These are phyloP conservation scores for Limnodromus scolopaceus DNA, from an alignment of 2,797 vertebrate genomes.

Conservation along the genomic window DNA sequence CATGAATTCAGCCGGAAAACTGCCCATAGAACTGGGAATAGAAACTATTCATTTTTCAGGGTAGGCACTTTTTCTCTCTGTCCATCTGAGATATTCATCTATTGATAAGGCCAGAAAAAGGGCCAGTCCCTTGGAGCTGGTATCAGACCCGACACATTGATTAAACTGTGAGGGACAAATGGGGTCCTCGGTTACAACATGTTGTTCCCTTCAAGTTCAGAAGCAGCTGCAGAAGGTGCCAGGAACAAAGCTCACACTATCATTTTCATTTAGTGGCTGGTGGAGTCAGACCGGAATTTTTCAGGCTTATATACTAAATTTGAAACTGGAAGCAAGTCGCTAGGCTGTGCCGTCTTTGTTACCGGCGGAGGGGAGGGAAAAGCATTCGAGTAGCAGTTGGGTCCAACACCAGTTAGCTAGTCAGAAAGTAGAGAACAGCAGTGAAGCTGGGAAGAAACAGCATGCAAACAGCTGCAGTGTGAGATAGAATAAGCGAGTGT, in stretches of 20 bases:
- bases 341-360: neutral
- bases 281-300: neutral
- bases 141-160: neutral
- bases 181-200: neutral
- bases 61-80: neutral
- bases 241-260: neutral
- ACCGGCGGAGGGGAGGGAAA: neutral
- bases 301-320: neutral
- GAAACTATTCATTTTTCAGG: neutral
- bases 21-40: neutral
- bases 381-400: constrained; percentile 33
- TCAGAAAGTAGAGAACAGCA: constrained; percentile 62
- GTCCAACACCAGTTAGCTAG: constrained; percentile 50
- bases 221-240: neutral
- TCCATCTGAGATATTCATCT: neutral
- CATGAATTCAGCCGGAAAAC: neutral
- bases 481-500: constrained; percentile 59
- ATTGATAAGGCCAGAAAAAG: neutral
- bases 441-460: constrained; percentile 42
- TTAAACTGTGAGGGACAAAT: neutral
- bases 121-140: neutral
- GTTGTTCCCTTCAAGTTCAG: neutral
- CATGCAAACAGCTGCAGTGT: constrained; percentile 36
- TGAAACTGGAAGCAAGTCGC: neutral
- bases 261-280: neutral